phyloP scores from a whole-genome alignment of 64 coral and sea anemone genomes.

The Hydrozoanthus tunicans region DNA sequence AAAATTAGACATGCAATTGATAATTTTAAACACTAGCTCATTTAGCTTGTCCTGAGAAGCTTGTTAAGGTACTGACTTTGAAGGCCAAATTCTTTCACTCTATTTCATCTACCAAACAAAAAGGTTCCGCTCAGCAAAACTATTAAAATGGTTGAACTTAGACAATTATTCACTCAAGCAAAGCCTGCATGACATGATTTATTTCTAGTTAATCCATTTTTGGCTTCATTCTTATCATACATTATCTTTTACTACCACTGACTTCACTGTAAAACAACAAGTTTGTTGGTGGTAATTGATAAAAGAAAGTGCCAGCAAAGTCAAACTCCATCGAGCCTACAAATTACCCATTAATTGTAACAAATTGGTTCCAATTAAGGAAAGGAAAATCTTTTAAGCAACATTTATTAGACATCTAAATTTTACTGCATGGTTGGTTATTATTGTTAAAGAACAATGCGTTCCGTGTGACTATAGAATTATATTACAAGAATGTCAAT shows the following conservation, averaged over 20 bases:
- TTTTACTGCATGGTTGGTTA: constrained; percentile 23
- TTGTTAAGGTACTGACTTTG: too few relatives aligned
- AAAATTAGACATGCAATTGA: too few relatives aligned
- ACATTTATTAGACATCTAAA: neutral
- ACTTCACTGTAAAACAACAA: neutral
- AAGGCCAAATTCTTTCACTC: neutral
- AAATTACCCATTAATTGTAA: constrained; percentile 23
- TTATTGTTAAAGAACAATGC: neutral
- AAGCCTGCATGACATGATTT: neutral
- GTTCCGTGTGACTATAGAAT: neutral
- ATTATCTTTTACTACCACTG: neutral
- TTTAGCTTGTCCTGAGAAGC: too few relatives aligned
- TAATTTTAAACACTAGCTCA: too few relatives aligned
- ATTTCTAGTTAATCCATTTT: neutral
- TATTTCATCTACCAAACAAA: neutral
- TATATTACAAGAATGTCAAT: too few relatives aligned
- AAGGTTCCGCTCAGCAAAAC: neutral
- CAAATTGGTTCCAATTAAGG: constrained; percentile 22
- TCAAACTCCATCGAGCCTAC: neutral
- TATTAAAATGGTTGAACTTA: neutral
- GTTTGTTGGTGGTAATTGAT: too few relatives aligned
- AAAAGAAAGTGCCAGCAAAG: too few relatives aligned
- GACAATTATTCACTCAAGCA: neutral
- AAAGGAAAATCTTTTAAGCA: neutral
- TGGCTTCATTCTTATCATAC: neutral